These are phyloP conservation scores for Drosophila recens DNA, from an alignment of 2,888 invertebrate species.

Conservation along the genomic window DNA sequence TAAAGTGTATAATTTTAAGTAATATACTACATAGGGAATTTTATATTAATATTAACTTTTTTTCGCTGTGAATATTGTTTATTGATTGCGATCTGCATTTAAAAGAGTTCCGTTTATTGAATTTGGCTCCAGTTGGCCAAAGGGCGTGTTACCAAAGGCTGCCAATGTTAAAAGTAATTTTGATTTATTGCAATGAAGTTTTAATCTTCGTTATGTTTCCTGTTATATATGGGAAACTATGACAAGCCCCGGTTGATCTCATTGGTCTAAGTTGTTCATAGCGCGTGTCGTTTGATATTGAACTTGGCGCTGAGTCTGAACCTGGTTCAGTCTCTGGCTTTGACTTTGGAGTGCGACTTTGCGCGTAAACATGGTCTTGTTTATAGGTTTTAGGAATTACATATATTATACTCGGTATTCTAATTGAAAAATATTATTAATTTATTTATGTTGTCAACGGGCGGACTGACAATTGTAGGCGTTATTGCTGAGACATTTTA, in stretches of 20 bases:
- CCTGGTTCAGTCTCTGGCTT: slow-evolving; percentile 40
- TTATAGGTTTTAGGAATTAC: slow-evolving; percentile 24
- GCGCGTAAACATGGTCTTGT: slow-evolving; percentile 39
- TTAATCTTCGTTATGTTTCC: slow-evolving; percentile 62
- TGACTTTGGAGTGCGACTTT: slow-evolving; percentile 15
- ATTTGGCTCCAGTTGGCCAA: slow-evolving; percentile 32
- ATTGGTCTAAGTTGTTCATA: slow-evolving; percentile 50
- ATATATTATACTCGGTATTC: slow-evolving; percentile 47
- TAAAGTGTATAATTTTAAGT: background rate
- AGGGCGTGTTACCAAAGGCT: slow-evolving; percentile 66
- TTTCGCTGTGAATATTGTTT: slow-evolving; percentile 31
- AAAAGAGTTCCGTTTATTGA: slow-evolving; percentile 26
- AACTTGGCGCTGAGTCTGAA: slow-evolving; percentile 62
- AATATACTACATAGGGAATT: slow-evolving; percentile 60
- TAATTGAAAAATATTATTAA: slow-evolving; percentile 34
- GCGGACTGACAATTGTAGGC: slow-evolving; percentile 53
- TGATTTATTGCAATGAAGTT: slow-evolving; percentile 66
- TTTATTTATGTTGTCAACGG: slow-evolving; percentile 69
- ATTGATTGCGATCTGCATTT: slow-evolving; percentile 51
- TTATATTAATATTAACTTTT: slow-evolving; percentile 35
- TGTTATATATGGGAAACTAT: slow-evolving; percentile 43
- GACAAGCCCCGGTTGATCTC: slow-evolving; percentile 65
- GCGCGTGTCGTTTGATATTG: slow-evolving; percentile 74
- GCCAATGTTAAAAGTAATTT: slow-evolving; percentile 55
- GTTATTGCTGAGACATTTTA: slow-evolving; percentile 22